Conservation (phyloP, 2,888 invertebrate genomes). For the Crematogaster levior region DNA sequence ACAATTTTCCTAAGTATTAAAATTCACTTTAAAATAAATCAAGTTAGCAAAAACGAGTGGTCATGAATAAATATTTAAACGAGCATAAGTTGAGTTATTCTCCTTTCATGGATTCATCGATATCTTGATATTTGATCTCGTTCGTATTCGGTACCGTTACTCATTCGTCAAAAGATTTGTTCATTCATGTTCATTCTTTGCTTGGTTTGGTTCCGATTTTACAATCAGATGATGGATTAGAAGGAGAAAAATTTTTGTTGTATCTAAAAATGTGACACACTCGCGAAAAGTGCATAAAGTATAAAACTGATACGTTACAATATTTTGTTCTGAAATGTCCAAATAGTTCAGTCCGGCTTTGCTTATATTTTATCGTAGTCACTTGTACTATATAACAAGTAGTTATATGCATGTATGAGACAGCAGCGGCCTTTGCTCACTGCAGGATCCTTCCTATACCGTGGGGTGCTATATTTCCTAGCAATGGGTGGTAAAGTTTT, state of each 20-base stretch:
- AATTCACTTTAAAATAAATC: not conserved
- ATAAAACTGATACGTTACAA: constrained; percentile 14
- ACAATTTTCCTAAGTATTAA: not conserved
- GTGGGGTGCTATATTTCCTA: constrained; percentile 70
- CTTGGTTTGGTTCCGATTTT: not conserved
- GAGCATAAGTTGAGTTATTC: not conserved
- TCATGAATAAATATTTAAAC: not conserved
- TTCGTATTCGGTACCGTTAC: not conserved
- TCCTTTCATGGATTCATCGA: not conserved
- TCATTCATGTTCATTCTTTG: not conserved
- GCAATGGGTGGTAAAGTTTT: constrained; percentile 73
- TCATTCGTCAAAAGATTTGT: not conserved
- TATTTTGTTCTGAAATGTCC: constrained; percentile 31
- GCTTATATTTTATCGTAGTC: constrained; percentile 68
- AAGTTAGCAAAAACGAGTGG: not conserved
- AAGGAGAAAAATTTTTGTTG: not conserved
- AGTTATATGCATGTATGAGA: constrained; percentile 65
- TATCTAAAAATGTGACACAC: not conserved
- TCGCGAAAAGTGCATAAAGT: constrained; percentile 9
- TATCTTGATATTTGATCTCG: not conserved
- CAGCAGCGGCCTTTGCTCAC: constrained; percentile 49
- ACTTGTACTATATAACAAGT: constrained; percentile 71
- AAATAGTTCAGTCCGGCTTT: constrained; percentile 39
- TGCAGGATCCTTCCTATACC: constrained; percentile 60
- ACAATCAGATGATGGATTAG: not conserved